Percentiles rank a stretch among this genome's conserved stretches.
Conservation (phyloP, 2,113 vertebrate genomes). For the Erythrolamprus reginae region DNA sequence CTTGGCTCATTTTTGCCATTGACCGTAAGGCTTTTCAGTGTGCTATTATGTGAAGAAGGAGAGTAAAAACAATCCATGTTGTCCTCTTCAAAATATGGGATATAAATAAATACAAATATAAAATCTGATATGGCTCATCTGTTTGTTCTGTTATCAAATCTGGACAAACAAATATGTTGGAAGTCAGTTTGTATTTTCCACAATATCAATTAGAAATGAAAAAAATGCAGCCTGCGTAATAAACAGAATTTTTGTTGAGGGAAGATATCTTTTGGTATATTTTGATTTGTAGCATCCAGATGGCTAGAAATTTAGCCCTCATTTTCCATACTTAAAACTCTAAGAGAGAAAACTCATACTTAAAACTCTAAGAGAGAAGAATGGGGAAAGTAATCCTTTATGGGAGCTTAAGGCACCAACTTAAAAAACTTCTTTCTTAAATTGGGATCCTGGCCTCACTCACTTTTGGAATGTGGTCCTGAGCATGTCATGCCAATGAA, state of each 20-base stretch:
- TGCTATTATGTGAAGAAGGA: not conserved
- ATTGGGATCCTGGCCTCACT: not conserved
- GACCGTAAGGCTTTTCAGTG: not conserved
- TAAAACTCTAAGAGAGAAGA: not conserved
- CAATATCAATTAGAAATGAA: not conserved
- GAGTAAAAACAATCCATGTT: slow-evolving; percentile 4
- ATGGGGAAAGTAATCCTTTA: not conserved
- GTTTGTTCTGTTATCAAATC: slow-evolving; percentile 23
- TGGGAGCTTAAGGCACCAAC: not conserved
- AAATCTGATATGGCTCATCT: not conserved
- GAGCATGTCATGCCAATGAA: not conserved
- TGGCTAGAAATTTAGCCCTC: not conserved
- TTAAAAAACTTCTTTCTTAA: not conserved
- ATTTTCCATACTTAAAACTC: not conserved
- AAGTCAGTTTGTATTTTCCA: not conserved
- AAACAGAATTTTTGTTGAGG: not conserved
- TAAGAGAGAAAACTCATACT: not conserved
- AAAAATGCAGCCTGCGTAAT: not conserved
- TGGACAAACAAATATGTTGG: accelerated
- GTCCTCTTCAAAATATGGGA: accelerated
- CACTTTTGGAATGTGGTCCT: not conserved
- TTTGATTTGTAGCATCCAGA: not conserved
- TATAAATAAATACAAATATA: not conserved
- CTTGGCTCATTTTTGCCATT: slow-evolving; percentile 5
- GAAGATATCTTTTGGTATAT: not conserved